Conservation (phyloP, 64 coral and sea anemone genomes). For the Montipora foliosa region DNA sequence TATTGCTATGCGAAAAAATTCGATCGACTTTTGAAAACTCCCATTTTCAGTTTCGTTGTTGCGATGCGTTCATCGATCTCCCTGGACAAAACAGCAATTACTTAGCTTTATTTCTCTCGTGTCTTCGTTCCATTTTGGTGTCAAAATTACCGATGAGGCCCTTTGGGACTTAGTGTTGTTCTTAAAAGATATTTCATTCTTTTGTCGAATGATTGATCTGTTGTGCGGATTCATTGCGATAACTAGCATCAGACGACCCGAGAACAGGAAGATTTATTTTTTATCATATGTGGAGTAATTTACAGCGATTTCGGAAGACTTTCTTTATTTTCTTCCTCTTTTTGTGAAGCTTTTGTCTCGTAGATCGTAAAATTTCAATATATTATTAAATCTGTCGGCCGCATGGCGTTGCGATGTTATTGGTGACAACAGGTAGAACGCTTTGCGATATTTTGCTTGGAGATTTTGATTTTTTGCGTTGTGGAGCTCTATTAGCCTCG, state of each 20-base stretch:
- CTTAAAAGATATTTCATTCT: no score
- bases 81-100: not conserved
- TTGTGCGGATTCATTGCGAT: no score
- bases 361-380: conserved; percentile 54
- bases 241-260: no score
- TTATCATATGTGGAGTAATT: not conserved
- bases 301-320: conserved; percentile 25
- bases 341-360: conserved; percentile 31
- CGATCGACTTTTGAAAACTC: not conserved
- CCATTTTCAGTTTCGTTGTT: conserved; percentile 19
- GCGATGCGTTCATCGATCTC: not conserved
- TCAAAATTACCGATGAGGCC: not conserved
- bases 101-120: not conserved
- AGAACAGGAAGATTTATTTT: no score
- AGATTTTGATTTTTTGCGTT: conserved; percentile 10
- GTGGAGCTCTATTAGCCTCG: not conserved
- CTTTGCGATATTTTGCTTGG: not conserved
- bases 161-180: conserved; percentile 16
- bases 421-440: conserved; percentile 8
- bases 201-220: no score
- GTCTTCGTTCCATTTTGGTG: not conserved
- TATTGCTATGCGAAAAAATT: conserved; percentile 24
- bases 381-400: conserved; percentile 54
- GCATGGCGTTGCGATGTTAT: conserved; percentile 44
- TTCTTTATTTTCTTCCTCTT: not conserved